Evolutionary conservation across 2,888 invertebrate species (phyloP).

Genomic region (Agrochola circellaris): DNA sequence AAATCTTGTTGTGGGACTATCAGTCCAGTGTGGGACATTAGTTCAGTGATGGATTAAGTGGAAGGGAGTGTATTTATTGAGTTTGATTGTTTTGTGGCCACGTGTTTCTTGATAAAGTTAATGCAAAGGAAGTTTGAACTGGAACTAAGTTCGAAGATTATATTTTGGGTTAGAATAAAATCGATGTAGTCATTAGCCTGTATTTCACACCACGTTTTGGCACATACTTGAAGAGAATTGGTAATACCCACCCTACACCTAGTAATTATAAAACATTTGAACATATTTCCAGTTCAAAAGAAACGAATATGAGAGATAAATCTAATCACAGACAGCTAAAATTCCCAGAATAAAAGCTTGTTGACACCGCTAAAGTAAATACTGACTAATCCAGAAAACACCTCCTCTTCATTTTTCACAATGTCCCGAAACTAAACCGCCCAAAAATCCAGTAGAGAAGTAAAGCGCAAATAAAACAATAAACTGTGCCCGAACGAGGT

Average conservation of each 20-base stretch:
- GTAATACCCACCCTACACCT: not conserved
- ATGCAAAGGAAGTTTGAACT: not conserved
- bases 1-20: conserved; percentile 69
- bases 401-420: conserved; percentile 54
- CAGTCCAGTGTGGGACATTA: conserved; percentile 58
- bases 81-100: not conserved
- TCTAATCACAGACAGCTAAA: not conserved
- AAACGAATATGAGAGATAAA: not conserved
- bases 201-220: not conserved
- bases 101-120: not conserved
- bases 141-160: not conserved
- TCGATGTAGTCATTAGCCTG: not conserved
- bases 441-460: conserved; percentile 63
- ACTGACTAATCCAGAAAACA: conserved; percentile 55
- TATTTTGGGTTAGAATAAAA: not conserved
- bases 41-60: conserved; percentile 44
- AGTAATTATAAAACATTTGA: not conserved
- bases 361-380: conserved; percentile 34
- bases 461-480: conserved; percentile 83
- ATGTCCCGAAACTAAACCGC: conserved; percentile 61
- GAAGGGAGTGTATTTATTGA: conserved; percentile 14
- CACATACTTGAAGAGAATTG: not conserved
- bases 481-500: conserved; percentile 84
- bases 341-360: conserved; percentile 1
- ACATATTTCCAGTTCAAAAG: not conserved